phyloP scores from a whole-genome alignment of 2,113 vertebrate species.

The Macaca fascicularis region T2T-MFA8v1.1 NC_088387.1:22972501-22973000 shows the following conservation, averaged over 20 bases:
- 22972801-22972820: not conserved
- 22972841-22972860: not conserved
- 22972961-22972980: not conserved
- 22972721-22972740: constrained; percentile 89
- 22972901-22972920: not conserved
- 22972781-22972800: not conserved
- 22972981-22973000: not conserved
- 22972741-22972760: constrained; percentile 53
- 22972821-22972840: not conserved
- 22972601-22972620: not conserved
- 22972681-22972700: constrained; percentile 84
- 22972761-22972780: not conserved
- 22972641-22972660: constrained; percentile 75
- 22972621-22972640: constrained; percentile 31
- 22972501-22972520: not conserved
- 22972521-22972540: constrained; percentile 26
- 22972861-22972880: not conserved
- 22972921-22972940: not conserved
- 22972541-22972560: constrained; percentile 25
- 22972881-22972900: not conserved
- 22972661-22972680: constrained; percentile 87
- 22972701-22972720: constrained; percentile 87
- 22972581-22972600: not conserved
- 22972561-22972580: not conserved
- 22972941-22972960: not conserved